A percentile compares a stretch with the other conserved stretches of the same genome.
Conservation (phyloP, 2,888 invertebrate genomes). For the Bugula neritina region DNA sequence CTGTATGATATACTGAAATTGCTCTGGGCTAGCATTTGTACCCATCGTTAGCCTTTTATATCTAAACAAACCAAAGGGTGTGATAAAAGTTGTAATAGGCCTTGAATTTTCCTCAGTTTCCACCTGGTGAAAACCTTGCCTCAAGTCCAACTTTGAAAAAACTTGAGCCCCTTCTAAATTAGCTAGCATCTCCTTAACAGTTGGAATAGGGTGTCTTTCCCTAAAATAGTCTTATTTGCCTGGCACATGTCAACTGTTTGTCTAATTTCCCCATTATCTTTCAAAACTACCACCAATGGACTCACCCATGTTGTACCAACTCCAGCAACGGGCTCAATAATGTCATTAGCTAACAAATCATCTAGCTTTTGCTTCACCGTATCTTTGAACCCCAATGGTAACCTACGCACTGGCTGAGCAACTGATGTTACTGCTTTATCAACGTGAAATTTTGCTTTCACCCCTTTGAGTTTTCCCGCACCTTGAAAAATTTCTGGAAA, state of each 20-base stretch:
- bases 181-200: conserved; percentile 4
- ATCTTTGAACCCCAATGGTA: not conserved
- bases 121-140: not conserved
- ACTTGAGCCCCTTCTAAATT: no score
- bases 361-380: not conserved
- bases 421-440: not conserved
- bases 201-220: conserved; percentile 3
- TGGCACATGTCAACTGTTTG: not conserved
- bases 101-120: not conserved
- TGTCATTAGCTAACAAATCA: not conserved
- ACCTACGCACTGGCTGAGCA: not conserved
- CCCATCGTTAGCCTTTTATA: not conserved
- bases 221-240: not conserved
- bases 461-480: not conserved
- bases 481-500: not conserved
- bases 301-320: not conserved
- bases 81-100: not conserved
- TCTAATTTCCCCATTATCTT: conserved; percentile 3
- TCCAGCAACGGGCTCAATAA: not conserved
- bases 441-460: not conserved
- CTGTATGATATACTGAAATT: not conserved
- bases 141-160: not conserved
- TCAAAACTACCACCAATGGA: not conserved
- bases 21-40: not conserved
- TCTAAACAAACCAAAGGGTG: not conserved